Conservation (phyloP, 1,140 invertebrate species). For the Rhopalosiphum maidis region DNA sequence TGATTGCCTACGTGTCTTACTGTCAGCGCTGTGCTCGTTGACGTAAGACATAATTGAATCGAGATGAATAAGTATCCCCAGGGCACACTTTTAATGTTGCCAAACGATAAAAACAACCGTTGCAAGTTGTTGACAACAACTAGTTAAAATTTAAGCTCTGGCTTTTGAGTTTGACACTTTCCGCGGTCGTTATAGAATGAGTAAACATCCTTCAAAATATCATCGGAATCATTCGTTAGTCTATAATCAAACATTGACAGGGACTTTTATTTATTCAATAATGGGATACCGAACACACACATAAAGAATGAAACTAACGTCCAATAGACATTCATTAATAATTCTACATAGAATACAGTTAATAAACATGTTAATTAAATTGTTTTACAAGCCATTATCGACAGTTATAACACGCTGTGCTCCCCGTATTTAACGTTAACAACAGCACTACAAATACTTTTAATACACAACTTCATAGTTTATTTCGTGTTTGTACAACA, state of each 20-base stretch:
- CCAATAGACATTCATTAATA: too few species aligned
- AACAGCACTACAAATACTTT: not conserved
- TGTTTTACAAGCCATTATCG: not conserved
- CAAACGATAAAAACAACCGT: not conserved
- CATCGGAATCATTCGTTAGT: not conserved
- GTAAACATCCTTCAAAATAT: not conserved
- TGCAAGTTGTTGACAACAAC: not conserved
- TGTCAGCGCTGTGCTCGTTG: not conserved
- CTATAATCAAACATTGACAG: not conserved
- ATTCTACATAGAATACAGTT: not conserved
- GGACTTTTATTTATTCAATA: accelerated
- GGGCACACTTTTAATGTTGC: not conserved
- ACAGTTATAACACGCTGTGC: not conserved
- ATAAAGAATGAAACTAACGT: too few species aligned
- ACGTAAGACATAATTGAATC: not conserved
- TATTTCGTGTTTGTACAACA: not conserved
- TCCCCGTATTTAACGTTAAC: not conserved
- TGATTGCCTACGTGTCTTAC: not conserved
- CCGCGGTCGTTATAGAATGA: not conserved
- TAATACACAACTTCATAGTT: not conserved
- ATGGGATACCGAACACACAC: not conserved
- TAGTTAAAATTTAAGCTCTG: not conserved
- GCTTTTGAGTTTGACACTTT: not conserved
- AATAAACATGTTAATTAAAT: not conserved
- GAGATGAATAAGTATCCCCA: not conserved